Conservation (phyloP, 1,140 invertebrate species). For the Trichoplusia ni region DNA sequence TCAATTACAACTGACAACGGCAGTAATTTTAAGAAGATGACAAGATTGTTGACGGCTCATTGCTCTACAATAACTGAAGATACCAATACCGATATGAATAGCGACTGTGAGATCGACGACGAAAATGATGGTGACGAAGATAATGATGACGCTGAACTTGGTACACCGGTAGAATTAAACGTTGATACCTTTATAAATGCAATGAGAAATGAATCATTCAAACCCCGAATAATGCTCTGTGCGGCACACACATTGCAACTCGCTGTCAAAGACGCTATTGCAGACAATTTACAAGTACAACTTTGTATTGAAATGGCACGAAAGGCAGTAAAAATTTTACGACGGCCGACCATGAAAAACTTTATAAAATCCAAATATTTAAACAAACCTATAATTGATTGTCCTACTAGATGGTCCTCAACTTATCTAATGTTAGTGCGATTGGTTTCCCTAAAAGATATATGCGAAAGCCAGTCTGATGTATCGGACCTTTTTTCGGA, state of each 20-base stretch:
- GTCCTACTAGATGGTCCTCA: conserved; percentile 2
- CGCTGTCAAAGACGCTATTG: background rate
- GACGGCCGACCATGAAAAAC: background rate
- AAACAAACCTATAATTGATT: conserved; percentile 1
- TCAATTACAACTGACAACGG: conserved; percentile 1
- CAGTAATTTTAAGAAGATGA: background rate
- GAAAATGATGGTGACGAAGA: background rate
- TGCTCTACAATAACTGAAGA: background rate
- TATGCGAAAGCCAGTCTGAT: background rate
- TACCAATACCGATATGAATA: background rate
- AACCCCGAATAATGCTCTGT: background rate
- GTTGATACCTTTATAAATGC: background rate
- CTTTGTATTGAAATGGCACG: background rate
- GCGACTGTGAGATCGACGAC: background rate
- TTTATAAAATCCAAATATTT: background rate
- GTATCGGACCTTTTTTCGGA: background rate
- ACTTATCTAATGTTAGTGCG: background rate
- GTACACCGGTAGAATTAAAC: background rate
- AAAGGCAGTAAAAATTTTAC: conserved; percentile 4
- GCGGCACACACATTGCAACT: background rate
- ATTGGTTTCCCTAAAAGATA: background rate
- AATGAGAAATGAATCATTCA: background rate
- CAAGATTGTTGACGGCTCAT: background rate
- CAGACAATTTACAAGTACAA: background rate
- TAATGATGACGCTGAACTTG: background rate